These are phyloP conservation scores for Sorex araneus DNA, from an alignment of 2,113 vertebrate species.

Conservation along the genomic window DNA sequence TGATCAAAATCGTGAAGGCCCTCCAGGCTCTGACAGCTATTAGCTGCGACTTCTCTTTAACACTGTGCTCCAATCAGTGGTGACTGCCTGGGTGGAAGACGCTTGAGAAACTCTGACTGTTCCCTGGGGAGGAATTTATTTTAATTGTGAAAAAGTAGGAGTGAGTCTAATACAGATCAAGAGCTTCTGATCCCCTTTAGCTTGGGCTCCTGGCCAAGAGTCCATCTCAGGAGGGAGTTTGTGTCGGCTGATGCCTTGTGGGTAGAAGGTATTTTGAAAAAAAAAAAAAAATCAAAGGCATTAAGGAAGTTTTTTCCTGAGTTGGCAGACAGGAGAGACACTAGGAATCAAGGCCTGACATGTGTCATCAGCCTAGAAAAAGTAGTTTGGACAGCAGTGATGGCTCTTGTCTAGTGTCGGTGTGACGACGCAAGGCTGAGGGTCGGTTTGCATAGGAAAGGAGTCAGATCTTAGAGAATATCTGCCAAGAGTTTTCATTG, in stretches of 20 bases:
- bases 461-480: slow-evolving; percentile 40
- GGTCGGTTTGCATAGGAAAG: slow-evolving; percentile 67
- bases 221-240: slow-evolving; percentile 60
- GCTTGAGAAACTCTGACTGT: slow-evolving; percentile 30
- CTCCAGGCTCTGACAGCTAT: slow-evolving; percentile 68
- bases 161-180: slow-evolving; percentile 71
- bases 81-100: slow-evolving; percentile 60
- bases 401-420: slow-evolving; percentile 67
- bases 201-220: slow-evolving; percentile 73
- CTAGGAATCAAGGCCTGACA: slow-evolving; percentile 74
- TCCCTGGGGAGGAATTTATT: slow-evolving; percentile 75
- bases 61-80: slow-evolving; percentile 74
- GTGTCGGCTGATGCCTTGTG: slow-evolving; percentile 67
- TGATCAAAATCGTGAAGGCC: slow-evolving; percentile 63
- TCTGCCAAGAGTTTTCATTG: slow-evolving; percentile 56
- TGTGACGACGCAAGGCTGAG: slow-evolving; percentile 58
- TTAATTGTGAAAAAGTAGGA: slow-evolving; percentile 66
- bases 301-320: slow-evolving; percentile 66
- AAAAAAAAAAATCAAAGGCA: slow-evolving; percentile 56
- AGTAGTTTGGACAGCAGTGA: slow-evolving; percentile 77
- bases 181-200: slow-evolving; percentile 52
- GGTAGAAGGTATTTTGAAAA: slow-evolving; percentile 65
- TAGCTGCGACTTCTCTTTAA: slow-evolving; percentile 56
- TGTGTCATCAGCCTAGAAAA: slow-evolving; percentile 69
- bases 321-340: slow-evolving; percentile 63